phyloP scores from a whole-genome alignment of 2,113 vertebrate genomes.

The Burhinus oedicnemus region DNA sequence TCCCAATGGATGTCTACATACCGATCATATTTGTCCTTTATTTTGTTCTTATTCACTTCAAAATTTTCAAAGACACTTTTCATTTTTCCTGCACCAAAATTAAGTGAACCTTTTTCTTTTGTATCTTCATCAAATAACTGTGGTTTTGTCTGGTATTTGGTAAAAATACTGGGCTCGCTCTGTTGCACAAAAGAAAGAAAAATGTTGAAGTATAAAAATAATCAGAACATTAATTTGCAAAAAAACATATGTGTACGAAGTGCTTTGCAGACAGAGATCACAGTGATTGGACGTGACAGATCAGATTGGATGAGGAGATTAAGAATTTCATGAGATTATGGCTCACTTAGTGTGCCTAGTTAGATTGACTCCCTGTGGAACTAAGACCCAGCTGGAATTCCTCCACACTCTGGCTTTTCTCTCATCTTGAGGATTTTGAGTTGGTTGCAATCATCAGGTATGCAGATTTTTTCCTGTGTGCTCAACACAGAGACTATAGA shows the following conservation, averaged over 20 bases:
- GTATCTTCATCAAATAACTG: conserved; percentile 83
- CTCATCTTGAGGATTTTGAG: not conserved
- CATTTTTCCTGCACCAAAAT: conserved; percentile 69
- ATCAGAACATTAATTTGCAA: not conserved
- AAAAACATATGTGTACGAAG: not conserved
- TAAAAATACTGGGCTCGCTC: conserved; percentile 84
- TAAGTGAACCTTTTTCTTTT: conserved; percentile 73
- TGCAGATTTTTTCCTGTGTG: not conserved
- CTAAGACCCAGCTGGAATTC: not conserved
- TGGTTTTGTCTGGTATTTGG: conserved; percentile 89
- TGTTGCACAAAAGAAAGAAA: conserved; percentile 67
- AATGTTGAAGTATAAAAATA: conserved; percentile 38
- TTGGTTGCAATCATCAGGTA: not conserved
- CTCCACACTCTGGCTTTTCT: not conserved
- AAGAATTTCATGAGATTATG: conserved; percentile 9
- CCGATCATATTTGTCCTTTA: conserved; percentile 88
- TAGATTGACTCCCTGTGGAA: not conserved
- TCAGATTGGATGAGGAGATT: not conserved
- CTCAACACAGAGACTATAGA: conserved; percentile 4
- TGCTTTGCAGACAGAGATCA: not conserved
- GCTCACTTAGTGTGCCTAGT: not conserved
- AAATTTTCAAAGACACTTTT: conserved; percentile 84
- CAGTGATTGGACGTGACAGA: not conserved
- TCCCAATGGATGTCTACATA: conserved; percentile 48
- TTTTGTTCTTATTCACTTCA: conserved; percentile 86